Evolutionary conservation across 2,888 invertebrate genomes (phyloP).

Genomic region (Zygogramma bicolorata): DNA sequence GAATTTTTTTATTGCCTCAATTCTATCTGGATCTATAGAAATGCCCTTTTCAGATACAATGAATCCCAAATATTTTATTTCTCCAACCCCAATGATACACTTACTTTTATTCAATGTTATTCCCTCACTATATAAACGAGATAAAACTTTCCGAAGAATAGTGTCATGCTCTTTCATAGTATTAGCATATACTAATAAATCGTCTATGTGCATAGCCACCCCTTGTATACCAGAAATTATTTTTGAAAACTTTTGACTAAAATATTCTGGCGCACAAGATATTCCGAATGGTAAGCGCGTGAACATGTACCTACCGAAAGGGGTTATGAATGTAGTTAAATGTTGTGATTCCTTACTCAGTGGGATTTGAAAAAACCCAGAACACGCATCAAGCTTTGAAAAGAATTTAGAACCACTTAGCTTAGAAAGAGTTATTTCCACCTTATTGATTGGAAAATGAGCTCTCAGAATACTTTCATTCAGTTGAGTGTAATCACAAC

Average conservation of each 20-base stretch:
- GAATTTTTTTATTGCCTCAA: neutral
- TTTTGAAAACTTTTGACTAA: neutral
- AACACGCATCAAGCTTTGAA: slow-evolving; percentile 47
- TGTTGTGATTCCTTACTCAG: neutral
- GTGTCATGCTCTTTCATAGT: slow-evolving; percentile 31
- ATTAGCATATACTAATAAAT: slow-evolving; percentile 17
- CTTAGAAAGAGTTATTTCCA: slow-evolving; percentile 44
- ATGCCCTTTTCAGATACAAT: neutral
- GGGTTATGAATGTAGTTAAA: slow-evolving; percentile 2
- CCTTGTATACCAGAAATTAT: neutral
- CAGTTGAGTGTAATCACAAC: slow-evolving; percentile 39
- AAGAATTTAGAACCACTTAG: slow-evolving; percentile 46
- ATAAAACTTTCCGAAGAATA: slow-evolving; percentile 21
- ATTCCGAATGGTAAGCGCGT: neutral
- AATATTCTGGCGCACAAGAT: neutral
- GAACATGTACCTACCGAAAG: neutral
- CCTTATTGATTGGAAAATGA: slow-evolving; percentile 48
- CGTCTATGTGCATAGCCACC: neutral
- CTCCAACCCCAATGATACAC: slow-evolving; percentile 3
- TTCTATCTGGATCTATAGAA: neutral
- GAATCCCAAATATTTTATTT: neutral
- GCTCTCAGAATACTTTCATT: slow-evolving; percentile 41
- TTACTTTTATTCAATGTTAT: slow-evolving; percentile 27
- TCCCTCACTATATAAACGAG: slow-evolving; percentile 12
- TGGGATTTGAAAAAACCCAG: slow-evolving; percentile 27